Percentiles rank a stretch among this genome's conserved stretches.
These are phyloP conservation scores for Ochotona curzoniae DNA, from an alignment of 2,113 vertebrate genomes.

Conservation along the genomic window DNA sequence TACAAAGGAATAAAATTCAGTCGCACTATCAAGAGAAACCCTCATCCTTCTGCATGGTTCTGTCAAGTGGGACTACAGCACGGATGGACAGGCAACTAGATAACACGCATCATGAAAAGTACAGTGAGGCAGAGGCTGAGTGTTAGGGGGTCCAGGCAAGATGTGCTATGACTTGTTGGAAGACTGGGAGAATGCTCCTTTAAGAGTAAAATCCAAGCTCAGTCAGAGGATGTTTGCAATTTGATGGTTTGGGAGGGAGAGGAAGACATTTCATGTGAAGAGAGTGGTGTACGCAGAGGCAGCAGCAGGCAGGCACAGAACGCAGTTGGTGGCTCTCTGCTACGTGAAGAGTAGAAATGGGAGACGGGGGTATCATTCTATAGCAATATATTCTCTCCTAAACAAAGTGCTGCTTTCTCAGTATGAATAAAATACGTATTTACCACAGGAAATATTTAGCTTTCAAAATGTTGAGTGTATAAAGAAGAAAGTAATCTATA, in stretches of 20 bases:
- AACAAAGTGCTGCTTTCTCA: background rate
- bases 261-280: background rate
- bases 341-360: background rate
- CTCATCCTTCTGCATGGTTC: accelerated
- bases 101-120: accelerated
- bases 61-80: background rate
- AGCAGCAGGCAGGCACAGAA: background rate
- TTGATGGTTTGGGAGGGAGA: background rate
- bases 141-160: background rate
- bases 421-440: background rate
- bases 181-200: background rate
- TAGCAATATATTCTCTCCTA: background rate
- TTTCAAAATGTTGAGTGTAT: background rate
- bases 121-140: background rate
- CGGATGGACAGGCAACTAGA: too few relatives aligned
- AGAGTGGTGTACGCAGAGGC: background rate
- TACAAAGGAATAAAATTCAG: background rate
- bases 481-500: slow-evolving; percentile 20
- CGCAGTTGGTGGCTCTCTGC: too few relatives aligned
- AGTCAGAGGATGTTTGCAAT: background rate
- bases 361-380: background rate
- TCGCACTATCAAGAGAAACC: background rate
- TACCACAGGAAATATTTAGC: background rate
- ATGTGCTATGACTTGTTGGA: background rate
- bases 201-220: background rate